Evolutionary conservation across 2,888 invertebrate genomes (phyloP), one percentile per base, ranked within the genome.

Genomic region (Dolichomitus sp.): DNA sequence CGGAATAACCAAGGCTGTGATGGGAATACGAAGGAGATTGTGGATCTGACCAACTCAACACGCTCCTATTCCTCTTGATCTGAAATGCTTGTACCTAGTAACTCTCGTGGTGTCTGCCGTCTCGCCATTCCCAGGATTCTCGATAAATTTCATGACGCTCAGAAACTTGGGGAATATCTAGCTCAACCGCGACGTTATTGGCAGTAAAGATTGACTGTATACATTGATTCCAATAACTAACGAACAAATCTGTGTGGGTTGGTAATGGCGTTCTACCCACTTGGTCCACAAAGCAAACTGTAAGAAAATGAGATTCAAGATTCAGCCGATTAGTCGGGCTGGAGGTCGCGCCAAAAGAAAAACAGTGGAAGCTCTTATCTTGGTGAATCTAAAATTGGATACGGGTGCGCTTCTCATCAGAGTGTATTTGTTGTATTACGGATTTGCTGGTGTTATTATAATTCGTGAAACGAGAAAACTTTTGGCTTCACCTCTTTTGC

Each of bases 311-410:
- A 69, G 52, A 45, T 80, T 73, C 42, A 23, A 42, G 33, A 73
- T 73, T 69, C 12, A 17, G 17, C 19, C 42, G 45, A 42, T 68
- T 63, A 74, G 33, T 50, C 63, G 30, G 37, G 37, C 30, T 19
- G 9, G 61, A 23, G 57, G 37, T 65, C 74, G 50, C 68, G 45
- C 19, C n/a, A 11, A 48, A 57, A 50, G 33, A 42, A 30, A 70
- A 70, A 52, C 9, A 80, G 48, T 48, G 7, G 30, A 17, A 14
- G 9, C 27, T 17, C 45, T 63, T 45, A 69, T 37, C 17, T n/a
- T 27, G 27, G 14, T 14, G 12, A 9, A 80, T 75, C 63, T 69
- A 30, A 68, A 74, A 80, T 80, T 61, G 68, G 68, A 68, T 68
- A 30, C 12, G 27, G 9, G 40, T 7, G 19, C 11, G 9, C 17